Evolutionary conservation across 2,888 invertebrate genomes (phyloP).

Genomic region (Papilio protenor): DNA sequence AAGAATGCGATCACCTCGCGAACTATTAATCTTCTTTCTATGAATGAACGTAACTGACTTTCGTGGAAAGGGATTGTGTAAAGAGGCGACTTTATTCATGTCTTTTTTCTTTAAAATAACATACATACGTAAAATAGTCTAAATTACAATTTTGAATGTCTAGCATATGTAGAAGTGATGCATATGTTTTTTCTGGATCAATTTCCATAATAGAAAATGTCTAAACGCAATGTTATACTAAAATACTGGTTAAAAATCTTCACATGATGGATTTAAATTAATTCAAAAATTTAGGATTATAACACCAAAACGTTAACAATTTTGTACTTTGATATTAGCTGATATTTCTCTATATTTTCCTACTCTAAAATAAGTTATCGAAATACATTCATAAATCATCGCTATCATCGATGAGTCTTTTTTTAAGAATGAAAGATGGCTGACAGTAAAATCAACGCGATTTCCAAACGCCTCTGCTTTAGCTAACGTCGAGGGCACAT

Average conservation of each 20-base stretch:
- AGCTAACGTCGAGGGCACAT: conserved; percentile 44
- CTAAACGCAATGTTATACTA: not conserved
- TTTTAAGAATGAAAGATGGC: conserved; percentile 42
- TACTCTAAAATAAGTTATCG: not conserved
- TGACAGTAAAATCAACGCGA: conserved; percentile 28
- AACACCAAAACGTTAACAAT: not conserved
- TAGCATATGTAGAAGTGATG: not conserved
- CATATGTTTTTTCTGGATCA: not conserved
- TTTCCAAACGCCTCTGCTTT: conserved; percentile 35
- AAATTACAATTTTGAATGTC: not conserved
- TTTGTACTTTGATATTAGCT: not conserved
- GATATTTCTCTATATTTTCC: not conserved
- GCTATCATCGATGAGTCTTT: not conserved
- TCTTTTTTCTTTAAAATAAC: conserved; percentile 6
- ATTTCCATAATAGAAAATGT: not conserved
- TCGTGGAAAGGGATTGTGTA: conserved; percentile 52
- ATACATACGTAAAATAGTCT: not conserved
- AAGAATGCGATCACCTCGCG: conserved; percentile 55
- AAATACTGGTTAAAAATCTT: not conserved
- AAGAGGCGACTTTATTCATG: conserved; percentile 49
- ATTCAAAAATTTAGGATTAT: not conserved
- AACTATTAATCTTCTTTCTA: conserved; percentile 77
- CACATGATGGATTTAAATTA: not conserved
- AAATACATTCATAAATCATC: conserved; percentile 16
- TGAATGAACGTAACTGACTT: conserved; percentile 65